Evolutionary conservation across 92 coral and sea anemone genomes (phyloP), one percentile per base, ranked within the genome.

Genomic region (Epizoanthus rinbou): DNA sequence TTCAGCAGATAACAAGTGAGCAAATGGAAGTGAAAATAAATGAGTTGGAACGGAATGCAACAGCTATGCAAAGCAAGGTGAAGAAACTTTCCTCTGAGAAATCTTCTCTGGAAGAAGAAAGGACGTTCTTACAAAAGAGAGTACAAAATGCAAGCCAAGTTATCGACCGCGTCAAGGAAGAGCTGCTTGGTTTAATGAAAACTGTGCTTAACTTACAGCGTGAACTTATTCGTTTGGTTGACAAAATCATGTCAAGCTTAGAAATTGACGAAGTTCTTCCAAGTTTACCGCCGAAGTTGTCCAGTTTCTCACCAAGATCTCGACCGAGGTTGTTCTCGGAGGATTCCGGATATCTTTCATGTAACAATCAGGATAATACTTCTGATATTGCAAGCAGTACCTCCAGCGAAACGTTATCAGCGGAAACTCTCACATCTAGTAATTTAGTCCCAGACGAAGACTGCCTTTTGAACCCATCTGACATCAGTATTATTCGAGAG

Each of bases 401-500:
- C 57, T 63, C 85, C 6, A 87, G 91, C 45, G 99, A 96, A 10
- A 69, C 85, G 0, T 83, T 91, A 62, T 79, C 81, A 18, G 80
- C 85, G 65, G 86, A 87, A 62, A 81, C 87, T 60, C 81, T 84
- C 8, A 73, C 87, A 19, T 60, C 91, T 14, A 87, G 83, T 66
- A 74, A 73, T 69, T 69, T 91, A 25, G 81, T 89, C 45, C 98
- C 98, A 33, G 98, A 93, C 64, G 90, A 89, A 74, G 91, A 93
- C 43, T 85, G 90, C 85, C 80, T 93, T 28, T 82, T 93, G 23
- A 93, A 93, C 85, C 95, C 98, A 0, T 93, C 98, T 14, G 98
- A 93, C 60, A 86, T 93, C 1, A 93, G 98, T 74, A 74, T 87
- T 16, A 91, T 93, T 47, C 89, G 95, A 58, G 98, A 93, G 56